Conservation (phyloP, 1,140 invertebrate species). For the Lerema accius region DNA sequence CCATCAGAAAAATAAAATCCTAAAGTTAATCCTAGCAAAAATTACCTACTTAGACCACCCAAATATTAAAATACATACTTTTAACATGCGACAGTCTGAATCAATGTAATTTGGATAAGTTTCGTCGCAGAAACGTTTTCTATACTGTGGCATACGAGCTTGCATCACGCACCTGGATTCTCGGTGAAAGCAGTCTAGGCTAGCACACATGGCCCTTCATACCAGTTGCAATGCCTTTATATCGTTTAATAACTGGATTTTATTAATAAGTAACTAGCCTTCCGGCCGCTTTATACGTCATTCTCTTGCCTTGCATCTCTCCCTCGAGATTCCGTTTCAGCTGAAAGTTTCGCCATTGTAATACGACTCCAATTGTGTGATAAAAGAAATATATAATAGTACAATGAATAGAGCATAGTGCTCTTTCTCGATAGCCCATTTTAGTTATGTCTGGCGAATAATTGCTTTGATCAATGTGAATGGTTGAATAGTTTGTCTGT, state of each 20-base stretch:
- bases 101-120: too few species aligned
- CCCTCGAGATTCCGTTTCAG: slow-evolving; percentile 33
- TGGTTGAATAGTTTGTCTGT: slow-evolving; percentile 2
- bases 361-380: slow-evolving; percentile 19
- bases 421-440: slow-evolving; percentile 4
- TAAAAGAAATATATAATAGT: slow-evolving; percentile 9
- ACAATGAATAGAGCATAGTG: slow-evolving; percentile 8
- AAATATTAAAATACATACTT: too few species aligned
- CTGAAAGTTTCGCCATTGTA: slow-evolving; percentile 24
- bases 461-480: slow-evolving; percentile 15
- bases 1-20: too few species aligned
- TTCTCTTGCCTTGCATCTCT: slow-evolving; percentile 22
- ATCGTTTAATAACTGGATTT: slow-evolving; percentile 43
- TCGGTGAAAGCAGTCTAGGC: slow-evolving; percentile 48
- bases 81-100: too few species aligned
- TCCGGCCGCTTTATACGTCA: slow-evolving; percentile 31
- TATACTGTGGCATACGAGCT: slow-evolving; percentile 18
- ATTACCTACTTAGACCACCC: too few species aligned
- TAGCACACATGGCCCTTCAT: slow-evolving; percentile 45
- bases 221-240: slow-evolving; percentile 42
- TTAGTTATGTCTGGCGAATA: slow-evolving; percentile 22
- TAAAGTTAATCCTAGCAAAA: too few species aligned
- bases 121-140: too few species aligned
- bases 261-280: slow-evolving; percentile 44
- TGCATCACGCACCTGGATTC: slow-evolving; percentile 41